Percentiles rank a stretch among this genome's conserved stretches.
Conservation (phyloP, 2,113 vertebrate genomes). For the Sakesphorus luctuosus region DNA sequence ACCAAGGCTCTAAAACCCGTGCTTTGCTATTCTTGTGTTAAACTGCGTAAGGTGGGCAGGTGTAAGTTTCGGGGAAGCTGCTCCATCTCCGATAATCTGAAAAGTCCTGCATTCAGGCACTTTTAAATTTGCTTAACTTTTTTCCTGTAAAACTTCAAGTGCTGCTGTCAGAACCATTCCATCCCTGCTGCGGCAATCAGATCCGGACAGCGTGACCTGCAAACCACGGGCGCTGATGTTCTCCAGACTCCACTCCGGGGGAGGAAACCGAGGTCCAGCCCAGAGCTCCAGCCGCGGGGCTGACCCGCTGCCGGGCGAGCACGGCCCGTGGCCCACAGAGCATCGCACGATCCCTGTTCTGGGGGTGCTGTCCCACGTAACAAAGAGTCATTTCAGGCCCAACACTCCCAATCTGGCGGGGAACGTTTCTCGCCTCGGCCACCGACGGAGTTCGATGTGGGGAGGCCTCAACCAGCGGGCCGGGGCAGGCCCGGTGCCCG, state of each 20-base stretch:
- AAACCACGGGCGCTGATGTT: neutral
- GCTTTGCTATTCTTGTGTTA: neutral
- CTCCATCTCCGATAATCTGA: neutral
- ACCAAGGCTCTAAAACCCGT: neutral
- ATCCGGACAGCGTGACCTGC: accelerated
- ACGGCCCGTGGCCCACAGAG: accelerated
- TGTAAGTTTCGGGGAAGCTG: neutral
- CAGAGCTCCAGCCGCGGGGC: neutral
- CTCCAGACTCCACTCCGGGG: accelerated
- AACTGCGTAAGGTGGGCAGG: neutral
- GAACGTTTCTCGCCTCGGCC: neutral
- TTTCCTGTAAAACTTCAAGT: accelerated
- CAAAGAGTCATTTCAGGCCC: neutral
- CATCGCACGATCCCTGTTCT: accelerated
- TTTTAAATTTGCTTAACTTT: neutral
- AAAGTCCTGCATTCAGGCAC: neutral
- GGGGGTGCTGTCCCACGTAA: neutral
- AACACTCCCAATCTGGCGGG: accelerated
- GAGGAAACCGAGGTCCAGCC: neutral
- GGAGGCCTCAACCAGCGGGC: accelerated
- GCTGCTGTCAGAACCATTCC: accelerated
- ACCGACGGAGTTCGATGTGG: accelerated
- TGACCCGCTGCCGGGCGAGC: accelerated
- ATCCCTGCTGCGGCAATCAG: neutral
- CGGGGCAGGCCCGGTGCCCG: accelerated